phyloP scores from a whole-genome alignment of 2,113 vertebrate genomes.

The Albula glossodonta region DNA sequence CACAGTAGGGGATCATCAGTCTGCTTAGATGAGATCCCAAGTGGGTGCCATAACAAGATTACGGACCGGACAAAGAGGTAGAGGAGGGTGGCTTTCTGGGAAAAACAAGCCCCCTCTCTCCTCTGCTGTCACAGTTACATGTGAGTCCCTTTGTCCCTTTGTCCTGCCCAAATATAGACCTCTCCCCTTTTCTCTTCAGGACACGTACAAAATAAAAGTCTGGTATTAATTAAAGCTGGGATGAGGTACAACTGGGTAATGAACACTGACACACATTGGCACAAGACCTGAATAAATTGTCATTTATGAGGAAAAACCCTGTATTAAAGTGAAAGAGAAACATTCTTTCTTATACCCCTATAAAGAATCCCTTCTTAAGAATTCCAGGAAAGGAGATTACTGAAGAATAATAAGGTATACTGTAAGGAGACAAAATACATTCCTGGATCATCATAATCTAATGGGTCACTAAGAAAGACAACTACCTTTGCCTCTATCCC shows the following conservation, averaged over 20 bases:
- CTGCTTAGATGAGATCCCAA: too few relatives aligned
- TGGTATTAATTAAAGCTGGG: not conserved
- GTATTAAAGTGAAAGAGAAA: too few relatives aligned
- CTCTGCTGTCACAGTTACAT: not conserved
- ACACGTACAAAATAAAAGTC: not conserved
- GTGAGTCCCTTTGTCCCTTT: not conserved
- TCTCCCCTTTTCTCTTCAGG: not conserved
- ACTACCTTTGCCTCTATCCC: not conserved
- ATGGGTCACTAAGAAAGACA: not conserved
- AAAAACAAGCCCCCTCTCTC: not conserved
- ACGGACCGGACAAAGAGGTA: not conserved
- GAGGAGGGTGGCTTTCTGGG: not conserved
- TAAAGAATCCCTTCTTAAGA: too few relatives aligned
- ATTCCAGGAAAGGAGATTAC: too few relatives aligned
- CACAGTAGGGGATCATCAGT: too few relatives aligned
- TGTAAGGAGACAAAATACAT: not conserved
- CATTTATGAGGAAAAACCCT: too few relatives aligned
- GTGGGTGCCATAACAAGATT: not conserved
- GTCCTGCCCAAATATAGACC: not conserved
- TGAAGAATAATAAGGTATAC: too few relatives aligned
- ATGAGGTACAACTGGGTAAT: not conserved
- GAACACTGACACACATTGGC: not conserved
- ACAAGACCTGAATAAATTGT: not conserved
- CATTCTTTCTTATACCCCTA: too few relatives aligned
- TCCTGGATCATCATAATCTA: not conserved